phyloP scores from a whole-genome alignment of 2,797 vertebrate species.

The Sternarchorhynchus goeldii region DNA sequence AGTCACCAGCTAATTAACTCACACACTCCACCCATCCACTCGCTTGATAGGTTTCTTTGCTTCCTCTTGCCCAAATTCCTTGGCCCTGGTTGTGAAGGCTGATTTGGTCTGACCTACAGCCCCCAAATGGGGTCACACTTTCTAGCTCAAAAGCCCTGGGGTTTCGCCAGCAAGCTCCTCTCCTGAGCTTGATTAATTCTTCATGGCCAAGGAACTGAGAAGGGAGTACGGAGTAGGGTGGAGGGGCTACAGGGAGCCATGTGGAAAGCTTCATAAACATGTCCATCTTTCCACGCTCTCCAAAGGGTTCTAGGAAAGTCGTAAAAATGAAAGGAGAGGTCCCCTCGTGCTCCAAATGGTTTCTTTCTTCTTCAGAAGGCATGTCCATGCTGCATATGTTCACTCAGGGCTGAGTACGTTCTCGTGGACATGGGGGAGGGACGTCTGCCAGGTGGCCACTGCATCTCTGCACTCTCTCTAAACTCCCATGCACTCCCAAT shows the following conservation, averaged over 20 bases:
- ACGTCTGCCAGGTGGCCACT: neutral
- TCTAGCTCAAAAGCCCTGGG: conserved; percentile 62
- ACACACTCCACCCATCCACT: neutral
- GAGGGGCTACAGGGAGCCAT: conserved; percentile 75
- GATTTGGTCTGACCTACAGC: conserved; percentile 28
- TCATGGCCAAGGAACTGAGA: conserved; percentile 75
- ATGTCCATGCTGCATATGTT: conserved; percentile 64
- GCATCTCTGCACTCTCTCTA: conserved; percentile 31
- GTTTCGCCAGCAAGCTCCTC: conserved; percentile 73
- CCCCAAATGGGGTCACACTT: conserved; percentile 56
- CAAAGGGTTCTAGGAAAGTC: conserved; percentile 82
- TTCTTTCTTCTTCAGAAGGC: conserved; percentile 68
- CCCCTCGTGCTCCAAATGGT: conserved; percentile 64
- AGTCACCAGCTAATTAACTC: conserved; percentile 17
- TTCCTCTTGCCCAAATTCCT: conserved; percentile 23
- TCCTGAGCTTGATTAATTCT: conserved; percentile 81
- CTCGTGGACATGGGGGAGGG: neutral
- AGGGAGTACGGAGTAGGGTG: conserved; percentile 72
- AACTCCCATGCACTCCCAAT: neutral
- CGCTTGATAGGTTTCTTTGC: conserved; percentile 11
- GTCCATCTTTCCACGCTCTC: conserved; percentile 80
- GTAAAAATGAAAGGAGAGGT: conserved; percentile 82
- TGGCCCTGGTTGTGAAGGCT: conserved; percentile 13
- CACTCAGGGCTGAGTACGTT: conserved; percentile 58
- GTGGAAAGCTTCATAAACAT: conserved; percentile 86